Evolutionary conservation across 2,888 invertebrate genomes (phyloP).

Genomic region (Teleiodes luculella): DNA sequence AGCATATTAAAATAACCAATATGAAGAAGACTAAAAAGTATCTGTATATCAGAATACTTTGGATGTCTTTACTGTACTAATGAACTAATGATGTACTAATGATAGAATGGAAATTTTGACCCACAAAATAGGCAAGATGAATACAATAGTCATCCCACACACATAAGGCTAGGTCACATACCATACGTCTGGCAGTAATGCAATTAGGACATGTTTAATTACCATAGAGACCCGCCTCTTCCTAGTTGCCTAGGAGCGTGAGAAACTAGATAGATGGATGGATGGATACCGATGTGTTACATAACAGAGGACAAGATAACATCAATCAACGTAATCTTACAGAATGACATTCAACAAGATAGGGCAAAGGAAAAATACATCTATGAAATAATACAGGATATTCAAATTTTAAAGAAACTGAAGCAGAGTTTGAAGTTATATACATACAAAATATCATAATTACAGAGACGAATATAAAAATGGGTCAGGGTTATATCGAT

Average conservation of each 20-base stretch:
- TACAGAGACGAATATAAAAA: conserved; percentile 15
- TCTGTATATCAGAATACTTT: too few species aligned
- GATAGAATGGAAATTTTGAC: neutral
- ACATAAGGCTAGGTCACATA: conserved; percentile 12
- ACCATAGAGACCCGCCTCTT: conserved; percentile 30
- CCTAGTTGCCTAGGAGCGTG: neutral
- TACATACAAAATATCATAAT: too few species aligned
- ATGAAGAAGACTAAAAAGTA: too few species aligned
- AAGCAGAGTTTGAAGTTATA: too few species aligned
- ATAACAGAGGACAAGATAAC: neutral
- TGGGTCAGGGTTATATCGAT: conserved; percentile 6
- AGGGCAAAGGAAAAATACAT: neutral
- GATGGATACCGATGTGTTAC: neutral
- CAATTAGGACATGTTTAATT: conserved; percentile 46
- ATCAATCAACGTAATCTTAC: neutral
- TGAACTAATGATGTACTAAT: too few species aligned
- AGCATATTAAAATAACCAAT: too few species aligned
- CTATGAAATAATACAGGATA: too few species aligned
- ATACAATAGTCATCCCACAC: neutral
- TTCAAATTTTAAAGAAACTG: neutral
- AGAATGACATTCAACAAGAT: neutral
- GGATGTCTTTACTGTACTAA: too few species aligned
- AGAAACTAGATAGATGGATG: neutral
- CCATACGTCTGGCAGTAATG: conserved; percentile 21
- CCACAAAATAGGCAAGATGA: neutral